A percentile compares a stretch with the other conserved stretches of the same genome.
phyloP scores from a whole-genome alignment of 2,113 vertebrate genomes.

The Geothlypis trichas region DNA sequence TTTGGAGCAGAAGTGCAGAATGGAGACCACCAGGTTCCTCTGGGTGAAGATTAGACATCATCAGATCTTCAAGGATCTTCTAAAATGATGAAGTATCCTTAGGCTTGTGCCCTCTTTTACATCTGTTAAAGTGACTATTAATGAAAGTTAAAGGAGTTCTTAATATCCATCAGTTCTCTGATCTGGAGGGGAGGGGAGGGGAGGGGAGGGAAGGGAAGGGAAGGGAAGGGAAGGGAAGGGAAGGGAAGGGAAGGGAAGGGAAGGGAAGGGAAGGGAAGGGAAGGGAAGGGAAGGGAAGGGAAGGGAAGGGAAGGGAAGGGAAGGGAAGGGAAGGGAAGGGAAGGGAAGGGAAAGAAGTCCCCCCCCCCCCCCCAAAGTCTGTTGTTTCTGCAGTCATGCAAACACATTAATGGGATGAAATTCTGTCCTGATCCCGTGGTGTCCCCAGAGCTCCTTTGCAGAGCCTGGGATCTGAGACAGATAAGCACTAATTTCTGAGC shows the following conservation, averaged over 20 bases:
- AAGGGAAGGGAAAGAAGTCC: too few species aligned
- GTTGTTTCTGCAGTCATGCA: background rate
- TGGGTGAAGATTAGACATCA: background rate
- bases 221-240: fast-evolving
- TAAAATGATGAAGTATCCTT: background rate
- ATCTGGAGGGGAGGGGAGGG: background rate
- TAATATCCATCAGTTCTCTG: background rate
- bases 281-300: too few species aligned
- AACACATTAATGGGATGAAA: background rate
- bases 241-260: too few species aligned
- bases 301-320: too few species aligned
- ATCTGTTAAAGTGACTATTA: background rate
- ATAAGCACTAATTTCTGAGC: conserved; percentile 4
- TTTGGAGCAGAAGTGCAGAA: background rate
- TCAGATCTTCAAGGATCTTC: background rate
- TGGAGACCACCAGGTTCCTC: background rate
- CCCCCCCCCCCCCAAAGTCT: fast-evolving
- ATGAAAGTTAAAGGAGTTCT: background rate
- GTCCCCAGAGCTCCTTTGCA: background rate
- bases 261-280: too few species aligned
- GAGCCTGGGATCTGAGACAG: background rate
- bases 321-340: too few species aligned
- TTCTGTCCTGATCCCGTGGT: background rate
- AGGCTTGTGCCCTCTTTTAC: background rate
- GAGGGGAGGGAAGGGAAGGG: too few species aligned